phyloP scores from a whole-genome alignment of 35 echinoderm and acorn worm species.

The Apostichopus parvimensis region DNA sequence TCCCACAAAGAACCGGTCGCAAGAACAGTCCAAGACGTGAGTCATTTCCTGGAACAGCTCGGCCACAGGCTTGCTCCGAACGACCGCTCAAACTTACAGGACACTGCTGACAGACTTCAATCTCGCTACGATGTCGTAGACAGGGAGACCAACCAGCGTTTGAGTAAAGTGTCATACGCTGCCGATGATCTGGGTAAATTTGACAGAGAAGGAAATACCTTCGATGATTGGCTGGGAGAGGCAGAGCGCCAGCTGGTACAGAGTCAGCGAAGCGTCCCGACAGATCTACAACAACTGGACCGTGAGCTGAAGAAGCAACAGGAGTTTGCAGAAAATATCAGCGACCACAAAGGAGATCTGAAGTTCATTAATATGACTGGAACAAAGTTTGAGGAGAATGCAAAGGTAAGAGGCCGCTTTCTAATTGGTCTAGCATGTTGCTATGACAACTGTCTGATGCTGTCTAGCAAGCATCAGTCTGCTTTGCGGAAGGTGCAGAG shows the following conservation, averaged over 20 bases:
- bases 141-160: constrained; percentile 61
- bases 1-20: constrained; percentile 75
- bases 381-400: constrained; percentile 84
- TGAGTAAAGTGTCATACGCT: constrained; percentile 71
- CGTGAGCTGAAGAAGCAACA: constrained; percentile 70
- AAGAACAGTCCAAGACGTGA: constrained; percentile 69
- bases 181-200: constrained; percentile 85
- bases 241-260: constrained; percentile 67
- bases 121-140: constrained; percentile 74
- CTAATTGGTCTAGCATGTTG: too few relatives aligned
- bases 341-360: constrained; percentile 91
- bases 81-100: constrained; percentile 69
- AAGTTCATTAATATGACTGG: constrained; percentile 99
- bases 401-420: constrained; percentile 59
- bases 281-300: constrained; percentile 71
- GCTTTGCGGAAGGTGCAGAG: too few relatives aligned
- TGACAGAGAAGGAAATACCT: constrained; percentile 66
- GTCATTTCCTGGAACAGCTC: constrained; percentile 64
- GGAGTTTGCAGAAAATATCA: constrained; percentile 88
- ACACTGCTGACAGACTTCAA: constrained; percentile 57
- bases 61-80: constrained; percentile 65
- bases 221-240: constrained; percentile 68
- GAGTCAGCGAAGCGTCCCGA: constrained; percentile 54
- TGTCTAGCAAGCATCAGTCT: too few relatives aligned
- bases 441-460: too few relatives aligned